These are phyloP conservation scores for Zoanthus solanderi DNA, from an alignment of 92 coral and sea anemone species.

Conservation along the genomic window DNA sequence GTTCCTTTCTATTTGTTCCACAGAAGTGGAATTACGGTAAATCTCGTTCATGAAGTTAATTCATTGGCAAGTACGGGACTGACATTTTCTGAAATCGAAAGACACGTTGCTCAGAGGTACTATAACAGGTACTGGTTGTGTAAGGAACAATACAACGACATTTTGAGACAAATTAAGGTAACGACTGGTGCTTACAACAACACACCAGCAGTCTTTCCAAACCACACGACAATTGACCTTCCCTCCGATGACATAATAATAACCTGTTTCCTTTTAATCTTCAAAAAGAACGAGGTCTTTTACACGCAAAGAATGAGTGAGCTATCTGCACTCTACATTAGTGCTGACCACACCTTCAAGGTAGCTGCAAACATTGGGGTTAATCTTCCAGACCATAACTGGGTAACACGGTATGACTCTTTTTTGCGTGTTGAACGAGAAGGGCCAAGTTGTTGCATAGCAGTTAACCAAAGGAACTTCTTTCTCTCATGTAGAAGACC, in stretches of 20 bases:
- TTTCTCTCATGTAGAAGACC: slow-evolving; percentile 13
- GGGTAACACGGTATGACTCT: slow-evolving; percentile 53
- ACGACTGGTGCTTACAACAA: background rate
- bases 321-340: background rate
- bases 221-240: slow-evolving; percentile 36
- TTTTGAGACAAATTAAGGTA: background rate
- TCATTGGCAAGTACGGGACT: slow-evolving; percentile 50
- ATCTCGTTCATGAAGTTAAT: background rate
- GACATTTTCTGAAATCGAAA: slow-evolving; percentile 29
- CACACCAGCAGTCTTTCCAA: slow-evolving; percentile 7
- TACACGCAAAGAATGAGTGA: background rate
- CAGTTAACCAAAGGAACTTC: slow-evolving; percentile 1
- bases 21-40: slow-evolving; percentile 40
- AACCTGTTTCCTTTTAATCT: slow-evolving; percentile 4
- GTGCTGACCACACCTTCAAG: slow-evolving; percentile 59
- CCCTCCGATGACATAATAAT: slow-evolving; percentile 21
- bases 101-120: slow-evolving; percentile 33
- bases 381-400: slow-evolving; percentile 2
- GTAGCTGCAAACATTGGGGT: slow-evolving; percentile 52
- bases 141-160: slow-evolving; percentile 8
- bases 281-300: slow-evolving; percentile 13
- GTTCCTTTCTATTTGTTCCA: slow-evolving; percentile 43
- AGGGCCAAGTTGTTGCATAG: slow-evolving; percentile 32
- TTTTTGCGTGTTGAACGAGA: slow-evolving; percentile 58
- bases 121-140: slow-evolving; percentile 27